Evolutionary conservation across 2,888 invertebrate species (phyloP), one percentile per base, ranked within the genome.

Genomic region (Brassicogethes aeneus): DNA sequence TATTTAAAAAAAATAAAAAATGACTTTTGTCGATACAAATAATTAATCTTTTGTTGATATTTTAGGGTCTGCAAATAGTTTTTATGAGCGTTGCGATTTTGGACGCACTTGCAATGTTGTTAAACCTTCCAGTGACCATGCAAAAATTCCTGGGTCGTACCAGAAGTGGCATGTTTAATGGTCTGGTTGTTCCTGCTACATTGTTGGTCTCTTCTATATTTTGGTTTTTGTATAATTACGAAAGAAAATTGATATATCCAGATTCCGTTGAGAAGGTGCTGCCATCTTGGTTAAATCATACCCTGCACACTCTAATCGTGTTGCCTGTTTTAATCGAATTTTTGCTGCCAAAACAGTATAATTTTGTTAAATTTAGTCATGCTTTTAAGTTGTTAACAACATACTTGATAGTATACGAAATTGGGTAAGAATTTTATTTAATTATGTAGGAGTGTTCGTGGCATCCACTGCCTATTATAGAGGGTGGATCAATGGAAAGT

Each of bases 261-360:
- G 49, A 54, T 41, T 62, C 69, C 8, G 68, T 73, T 53, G 76
- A 77, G 50, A 54, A 60, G 37, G 64, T 75, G 10, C 67, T 77
- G 0, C 76, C 77, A 0, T 66, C 68, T 61, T 76, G 75, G 74
- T 68, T 77, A 55, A 78, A 77, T 63, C 77, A 77, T 48, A 71
- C 73, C 44, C 69, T 77, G 17, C 78, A 78, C 58, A 73, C 75
- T 1, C 70, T 71, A 52, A 75, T 76, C 36, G 47, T 70, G 1
- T 55, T 74, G 1, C 66, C 75, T 12, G 51, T 76, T 2, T 44
- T 70, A 2, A 46, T 72, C 2, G 77, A 77, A 48, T 66, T 74
- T 1, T 15, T 50, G 71, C 0, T 64, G 52, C 41, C 53, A 42
- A 40, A 54, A 52, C 45, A 55, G 52, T 39, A 50, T 41, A 36